Evolutionary conservation across 1,140 invertebrate species (phyloP), one percentile per base, ranked within the genome.

Genomic region (Apis mellifera): DNA sequence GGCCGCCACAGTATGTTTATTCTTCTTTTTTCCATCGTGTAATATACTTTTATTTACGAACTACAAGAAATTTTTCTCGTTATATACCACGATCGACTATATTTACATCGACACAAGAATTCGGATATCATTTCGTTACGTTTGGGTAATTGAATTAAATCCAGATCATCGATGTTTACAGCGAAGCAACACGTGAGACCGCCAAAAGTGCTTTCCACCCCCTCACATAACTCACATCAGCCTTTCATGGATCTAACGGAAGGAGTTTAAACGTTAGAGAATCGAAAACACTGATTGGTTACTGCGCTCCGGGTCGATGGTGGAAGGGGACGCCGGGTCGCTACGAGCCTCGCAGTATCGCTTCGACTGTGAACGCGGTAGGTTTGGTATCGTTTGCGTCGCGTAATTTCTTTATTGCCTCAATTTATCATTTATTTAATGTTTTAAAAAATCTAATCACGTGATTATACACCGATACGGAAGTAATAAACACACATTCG

Each of bases 311-410:
- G 68, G 89, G 89, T 90, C 89, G 87, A 90, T 90, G 89, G 81
- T 84, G 85, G 82, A 81, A 78, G 84, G 88, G 89, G 84, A 86
- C 81, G 82, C 82, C 88, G 85, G 86, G 90, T 87, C 84, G 80
- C 71, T 66, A 72, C 85, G 78, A 87, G 72, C 78, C 82, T 90
- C 84, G 84, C 88, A 92, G 91, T 92, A 84, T 82, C 85, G 84
- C 84, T 86, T 86, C 83, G 90, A 89, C 86, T 77, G 82, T 82
- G 84, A 85, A 84, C 87, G 85, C 69, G 87, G 62, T 48, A 66
- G 73, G 79, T 13, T 55, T 17, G 15, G 19, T 1, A 11, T 15
- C 26, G 17, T 13, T 32, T 42, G 7, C 13, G 1, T 23, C 8
- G n/a, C 3, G 23, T 2, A 2, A 15, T 2, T 9, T 8, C 12